These are phyloP conservation scores for Caerostris extrusa DNA, from an alignment of 1,140 invertebrate genomes.

Conservation along the genomic window DNA sequence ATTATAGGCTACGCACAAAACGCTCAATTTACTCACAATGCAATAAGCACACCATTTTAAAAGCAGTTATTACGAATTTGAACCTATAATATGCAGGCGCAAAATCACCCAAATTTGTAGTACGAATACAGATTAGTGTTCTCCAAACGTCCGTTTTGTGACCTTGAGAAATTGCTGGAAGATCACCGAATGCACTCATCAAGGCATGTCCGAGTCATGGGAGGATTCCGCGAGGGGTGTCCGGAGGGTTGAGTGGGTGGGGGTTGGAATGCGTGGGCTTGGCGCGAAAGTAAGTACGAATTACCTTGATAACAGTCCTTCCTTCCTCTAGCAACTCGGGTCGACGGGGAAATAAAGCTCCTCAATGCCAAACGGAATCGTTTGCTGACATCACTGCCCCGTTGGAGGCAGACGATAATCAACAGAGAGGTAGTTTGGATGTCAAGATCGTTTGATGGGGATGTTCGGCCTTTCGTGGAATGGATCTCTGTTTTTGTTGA, in stretches of 20 bases:
- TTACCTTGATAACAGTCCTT: slow-evolving; percentile 6
- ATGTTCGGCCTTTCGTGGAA: background rate
- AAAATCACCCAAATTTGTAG: too few relatives aligned
- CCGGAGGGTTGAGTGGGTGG: background rate
- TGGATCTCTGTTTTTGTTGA: background rate
- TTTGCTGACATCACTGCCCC: background rate
- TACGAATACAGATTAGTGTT: background rate
- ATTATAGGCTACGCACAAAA: too few relatives aligned
- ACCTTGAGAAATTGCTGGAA: background rate
- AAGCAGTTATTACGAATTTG: too few relatives aligned
- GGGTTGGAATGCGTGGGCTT: background rate
- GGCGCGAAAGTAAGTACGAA: slow-evolving; percentile 21
- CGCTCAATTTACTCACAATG: too few relatives aligned
- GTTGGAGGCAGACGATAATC: background rate
- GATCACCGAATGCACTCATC: background rate
- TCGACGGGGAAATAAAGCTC: background rate
- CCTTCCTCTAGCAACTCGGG: background rate
- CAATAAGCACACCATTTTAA: too few relatives aligned
- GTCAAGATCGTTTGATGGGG: background rate
- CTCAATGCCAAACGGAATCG: background rate
- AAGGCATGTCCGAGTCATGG: background rate
- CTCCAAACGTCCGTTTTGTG: background rate
- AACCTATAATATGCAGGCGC: too few relatives aligned
- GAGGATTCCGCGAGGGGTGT: background rate
- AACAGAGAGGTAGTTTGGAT: background rate